Evolutionary conservation across 2,113 vertebrate genomes (phyloP).

Genomic region (Redunca redunca): DNA sequence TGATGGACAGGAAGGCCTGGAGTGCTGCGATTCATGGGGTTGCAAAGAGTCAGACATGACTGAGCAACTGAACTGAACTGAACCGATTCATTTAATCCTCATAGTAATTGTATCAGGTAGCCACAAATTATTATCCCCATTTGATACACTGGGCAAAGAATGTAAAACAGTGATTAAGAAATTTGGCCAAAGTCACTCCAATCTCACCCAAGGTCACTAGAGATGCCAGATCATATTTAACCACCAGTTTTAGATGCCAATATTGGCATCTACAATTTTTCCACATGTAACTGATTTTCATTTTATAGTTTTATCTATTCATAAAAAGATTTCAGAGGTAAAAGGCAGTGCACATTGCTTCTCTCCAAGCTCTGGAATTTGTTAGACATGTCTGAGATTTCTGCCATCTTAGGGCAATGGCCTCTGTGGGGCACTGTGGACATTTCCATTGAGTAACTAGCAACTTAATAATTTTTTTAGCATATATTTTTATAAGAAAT

Average conservation of each 20-base stretch:
- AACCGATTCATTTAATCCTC: background rate
- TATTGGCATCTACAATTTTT: background rate
- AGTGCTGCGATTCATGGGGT: accelerated
- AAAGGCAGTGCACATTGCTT: background rate
- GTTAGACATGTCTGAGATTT: background rate
- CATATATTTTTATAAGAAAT: background rate
- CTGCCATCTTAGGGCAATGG: background rate
- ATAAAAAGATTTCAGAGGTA: background rate
- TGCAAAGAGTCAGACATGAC: accelerated
- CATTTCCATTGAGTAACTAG: background rate
- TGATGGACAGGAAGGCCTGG: too few relatives aligned
- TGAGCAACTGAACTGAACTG: too few relatives aligned
- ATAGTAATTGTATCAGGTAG: background rate
- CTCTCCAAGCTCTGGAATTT: background rate
- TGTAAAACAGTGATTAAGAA: background rate
- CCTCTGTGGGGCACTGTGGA: background rate
- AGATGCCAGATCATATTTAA: background rate
- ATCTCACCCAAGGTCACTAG: background rate
- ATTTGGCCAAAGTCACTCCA: background rate
- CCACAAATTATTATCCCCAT: background rate
- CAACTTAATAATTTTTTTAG: background rate
- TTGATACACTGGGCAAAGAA: slow-evolving; percentile 3
- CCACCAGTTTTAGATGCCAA: background rate
- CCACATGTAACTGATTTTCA: background rate
- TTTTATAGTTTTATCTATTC: background rate